These are phyloP conservation scores for Ramazzottius varieornatus DNA, from an alignment of 2,888 invertebrate genomes.

Conservation along the genomic window DNA sequence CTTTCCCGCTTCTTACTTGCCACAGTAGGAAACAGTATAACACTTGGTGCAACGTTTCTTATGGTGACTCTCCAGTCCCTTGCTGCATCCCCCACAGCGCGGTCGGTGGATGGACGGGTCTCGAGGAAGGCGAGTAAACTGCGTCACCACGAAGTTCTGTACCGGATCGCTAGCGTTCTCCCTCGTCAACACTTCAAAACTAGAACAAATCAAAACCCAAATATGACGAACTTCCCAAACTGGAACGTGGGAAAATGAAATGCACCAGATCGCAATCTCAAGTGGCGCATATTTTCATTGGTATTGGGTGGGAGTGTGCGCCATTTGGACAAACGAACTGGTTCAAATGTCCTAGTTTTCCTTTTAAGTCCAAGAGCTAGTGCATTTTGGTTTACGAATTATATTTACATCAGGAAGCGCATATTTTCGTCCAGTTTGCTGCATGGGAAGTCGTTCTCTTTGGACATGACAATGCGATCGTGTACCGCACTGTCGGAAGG, in stretches of 20 bases:
- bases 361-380: too few species aligned
- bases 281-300: too few species aligned
- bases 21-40: background rate
- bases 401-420: background rate
- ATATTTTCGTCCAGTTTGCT: background rate
- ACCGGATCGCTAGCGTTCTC: background rate
- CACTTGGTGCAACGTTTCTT: background rate
- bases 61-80: background rate
- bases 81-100: background rate
- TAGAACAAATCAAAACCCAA: background rate
- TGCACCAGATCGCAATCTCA: too few species aligned
- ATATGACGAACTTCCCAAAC: background rate
- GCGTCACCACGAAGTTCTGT: background rate
- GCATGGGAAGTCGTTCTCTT: background rate
- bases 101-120: too few species aligned
- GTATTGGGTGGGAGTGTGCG: too few species aligned
- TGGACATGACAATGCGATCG: background rate
- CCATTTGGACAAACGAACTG: too few species aligned
- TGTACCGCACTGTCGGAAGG: background rate
- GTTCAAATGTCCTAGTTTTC: too few species aligned
- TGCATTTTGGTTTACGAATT: too few species aligned
- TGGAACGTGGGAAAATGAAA: too few species aligned
- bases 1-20: background rate
- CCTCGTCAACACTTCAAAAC: background rate
- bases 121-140: background rate